These are phyloP conservation scores for Chymomyza procnemis DNA, from an alignment of 2,888 invertebrate genomes.

Conservation along the genomic window DNA sequence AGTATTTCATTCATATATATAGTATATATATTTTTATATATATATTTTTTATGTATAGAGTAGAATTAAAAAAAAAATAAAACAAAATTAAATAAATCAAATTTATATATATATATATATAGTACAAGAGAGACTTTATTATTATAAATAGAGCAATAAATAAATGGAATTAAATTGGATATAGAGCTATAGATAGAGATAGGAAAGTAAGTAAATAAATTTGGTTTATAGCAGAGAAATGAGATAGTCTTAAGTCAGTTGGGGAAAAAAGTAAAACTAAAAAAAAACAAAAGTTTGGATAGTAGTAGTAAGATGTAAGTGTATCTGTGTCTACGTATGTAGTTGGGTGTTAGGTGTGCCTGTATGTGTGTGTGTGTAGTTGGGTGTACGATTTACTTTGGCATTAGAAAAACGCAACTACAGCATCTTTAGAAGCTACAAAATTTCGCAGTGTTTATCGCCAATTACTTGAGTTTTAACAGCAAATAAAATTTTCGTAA, in stretches of 20 bases:
- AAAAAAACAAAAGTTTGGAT: background rate
- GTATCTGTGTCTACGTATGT: background rate
- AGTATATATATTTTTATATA: constrained; percentile 47
- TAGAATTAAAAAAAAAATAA: constrained; percentile 38
- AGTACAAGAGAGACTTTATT: constrained; percentile 1
- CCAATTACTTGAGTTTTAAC: too few relatives aligned
- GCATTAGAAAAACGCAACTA: background rate
- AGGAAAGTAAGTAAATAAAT: constrained; percentile 3
- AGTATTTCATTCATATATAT: constrained; percentile 45
- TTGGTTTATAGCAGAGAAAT: background rate
- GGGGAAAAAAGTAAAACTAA: background rate
- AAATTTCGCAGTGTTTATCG: too few relatives aligned
- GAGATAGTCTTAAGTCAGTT: background rate
- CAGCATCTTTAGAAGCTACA: background rate
- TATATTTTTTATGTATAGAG: constrained; percentile 20
- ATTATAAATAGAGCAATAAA: background rate
- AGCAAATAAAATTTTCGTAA: too few relatives aligned
- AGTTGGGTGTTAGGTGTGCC: background rate
- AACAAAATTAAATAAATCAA: too few relatives aligned
- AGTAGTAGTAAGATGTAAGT: background rate
- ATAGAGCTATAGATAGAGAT: background rate
- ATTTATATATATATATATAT: too few relatives aligned
- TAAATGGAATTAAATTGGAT: background rate
- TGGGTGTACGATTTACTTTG: background rate
- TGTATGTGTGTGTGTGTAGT: background rate